Percentiles rank a stretch among this genome's conserved stretches.
phyloP scores from a whole-genome alignment of 2,113 vertebrate species.

The Salvelinus fontinalis region DNA sequence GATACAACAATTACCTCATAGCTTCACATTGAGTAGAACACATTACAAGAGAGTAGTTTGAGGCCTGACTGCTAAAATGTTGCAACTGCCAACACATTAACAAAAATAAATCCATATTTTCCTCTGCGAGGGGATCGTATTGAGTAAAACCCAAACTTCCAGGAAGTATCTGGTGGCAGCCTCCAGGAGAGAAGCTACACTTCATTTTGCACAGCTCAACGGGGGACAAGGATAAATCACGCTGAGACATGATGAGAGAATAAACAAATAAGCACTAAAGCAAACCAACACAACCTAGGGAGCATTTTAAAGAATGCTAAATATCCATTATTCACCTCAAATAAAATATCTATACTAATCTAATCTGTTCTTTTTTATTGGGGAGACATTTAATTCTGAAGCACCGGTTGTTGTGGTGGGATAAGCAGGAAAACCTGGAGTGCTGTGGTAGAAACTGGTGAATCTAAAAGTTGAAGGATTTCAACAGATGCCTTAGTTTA shows the following conservation, averaged over 20 bases:
- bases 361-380: background rate
- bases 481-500: background rate
- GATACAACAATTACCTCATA: no score
- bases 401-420: constrained; percentile 1
- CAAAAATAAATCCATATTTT: constrained; percentile 48
- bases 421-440: constrained; percentile 54
- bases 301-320: background rate
- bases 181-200: constrained; percentile 39
- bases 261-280: background rate
- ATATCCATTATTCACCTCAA: background rate
- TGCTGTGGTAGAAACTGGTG: background rate
- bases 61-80: no score
- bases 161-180: background rate
- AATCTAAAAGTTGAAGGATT: no score
- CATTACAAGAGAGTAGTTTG: no score
- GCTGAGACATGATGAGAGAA: background rate
- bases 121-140: constrained; percentile 38
- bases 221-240: background rate
- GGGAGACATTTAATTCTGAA: background rate
- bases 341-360: background rate
- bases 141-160: constrained; percentile 34
- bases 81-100: constrained; percentile 9
- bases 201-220: background rate
- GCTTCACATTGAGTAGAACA: no score
- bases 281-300: background rate